A percentile compares a stretch with the other conserved stretches of the same genome.
phyloP scores from a whole-genome alignment of 2,888 invertebrate genomes.

The Trissonchulus sp. region DNA sequence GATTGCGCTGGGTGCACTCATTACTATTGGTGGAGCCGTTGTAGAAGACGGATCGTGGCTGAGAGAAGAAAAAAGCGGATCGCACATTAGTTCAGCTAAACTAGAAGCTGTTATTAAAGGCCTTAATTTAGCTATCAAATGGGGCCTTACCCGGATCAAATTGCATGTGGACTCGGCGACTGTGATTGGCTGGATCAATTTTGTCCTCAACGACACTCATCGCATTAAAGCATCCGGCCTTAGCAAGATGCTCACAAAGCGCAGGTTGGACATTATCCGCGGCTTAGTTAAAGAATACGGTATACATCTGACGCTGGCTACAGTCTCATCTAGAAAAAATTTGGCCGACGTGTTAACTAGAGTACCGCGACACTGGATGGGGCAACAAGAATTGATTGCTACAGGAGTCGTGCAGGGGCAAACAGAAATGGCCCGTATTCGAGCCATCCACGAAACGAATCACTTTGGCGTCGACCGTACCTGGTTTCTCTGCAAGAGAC shows the following conservation, averaged over 20 bases:
- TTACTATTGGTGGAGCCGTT: not conserved
- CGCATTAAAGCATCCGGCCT: not conserved
- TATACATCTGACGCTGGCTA: not conserved
- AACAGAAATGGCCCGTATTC: too few relatives aligned
- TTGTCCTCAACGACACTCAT: not conserved
- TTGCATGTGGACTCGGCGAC: not conserved
- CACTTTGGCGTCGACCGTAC: not conserved
- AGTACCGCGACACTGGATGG: not conserved
- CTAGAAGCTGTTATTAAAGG: slow-evolving; percentile 12
- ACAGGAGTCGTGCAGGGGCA: too few relatives aligned
- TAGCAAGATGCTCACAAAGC: not conserved
- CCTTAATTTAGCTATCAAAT: not conserved
- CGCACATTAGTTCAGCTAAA: too few relatives aligned
- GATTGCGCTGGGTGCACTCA: not conserved
- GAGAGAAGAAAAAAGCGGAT: not conserved
- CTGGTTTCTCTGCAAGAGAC: not conserved
- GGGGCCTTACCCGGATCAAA: not conserved
- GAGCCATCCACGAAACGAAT: not conserved
- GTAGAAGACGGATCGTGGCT: slow-evolving; percentile 11
- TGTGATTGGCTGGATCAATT: not conserved
- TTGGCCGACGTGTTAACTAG: not conserved
- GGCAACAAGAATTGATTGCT: too few relatives aligned
- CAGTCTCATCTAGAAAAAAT: not conserved
- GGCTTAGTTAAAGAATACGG: not conserved
- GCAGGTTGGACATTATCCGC: not conserved